Percentiles rank a stretch among this genome's conserved stretches.
Evolutionary conservation across 2,888 invertebrate species (phyloP).

Genomic region (Leptopilina drosophilae): DNA sequence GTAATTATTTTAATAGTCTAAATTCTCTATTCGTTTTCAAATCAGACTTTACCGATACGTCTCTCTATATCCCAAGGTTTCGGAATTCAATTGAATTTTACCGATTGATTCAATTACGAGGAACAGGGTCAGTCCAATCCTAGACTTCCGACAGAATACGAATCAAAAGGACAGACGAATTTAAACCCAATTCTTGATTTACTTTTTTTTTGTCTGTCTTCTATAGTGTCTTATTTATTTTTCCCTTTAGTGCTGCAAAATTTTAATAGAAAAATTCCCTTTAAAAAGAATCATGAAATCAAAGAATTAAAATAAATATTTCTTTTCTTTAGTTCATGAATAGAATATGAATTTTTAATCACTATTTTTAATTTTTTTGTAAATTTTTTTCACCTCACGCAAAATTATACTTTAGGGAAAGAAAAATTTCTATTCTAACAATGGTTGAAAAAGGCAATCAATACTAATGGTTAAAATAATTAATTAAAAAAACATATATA

Average conservation of each 20-base stretch:
- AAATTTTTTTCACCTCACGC: too few relatives aligned
- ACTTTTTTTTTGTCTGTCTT: not conserved
- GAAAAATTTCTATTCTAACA: too few relatives aligned
- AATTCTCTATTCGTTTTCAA: not conserved
- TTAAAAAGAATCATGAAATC: too few relatives aligned
- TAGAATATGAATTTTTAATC: too few relatives aligned
- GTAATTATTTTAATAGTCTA: not conserved
- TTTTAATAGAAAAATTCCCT: too few relatives aligned
- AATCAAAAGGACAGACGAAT: constrained; percentile 14
- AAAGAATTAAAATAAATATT: too few relatives aligned
- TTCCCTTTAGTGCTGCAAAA: not conserved
- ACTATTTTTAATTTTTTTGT: too few relatives aligned
- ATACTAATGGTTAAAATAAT: too few relatives aligned
- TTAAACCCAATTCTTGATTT: constrained; percentile 29
- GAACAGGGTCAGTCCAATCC: constrained; percentile 34
- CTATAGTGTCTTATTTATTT: not conserved
- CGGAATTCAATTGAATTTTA: constrained; percentile 34
- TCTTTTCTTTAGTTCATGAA: too few relatives aligned
- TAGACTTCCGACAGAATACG: constrained; percentile 27
- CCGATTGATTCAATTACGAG: constrained; percentile 32
- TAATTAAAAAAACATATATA: too few relatives aligned
- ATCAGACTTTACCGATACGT: not conserved
- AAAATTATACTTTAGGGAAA: too few relatives aligned
- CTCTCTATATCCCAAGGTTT: not conserved
- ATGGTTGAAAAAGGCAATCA: too few relatives aligned